phyloP scores from a whole-genome alignment of 2,797 vertebrate genomes.

The Moxostoma hubbsi region DNA sequence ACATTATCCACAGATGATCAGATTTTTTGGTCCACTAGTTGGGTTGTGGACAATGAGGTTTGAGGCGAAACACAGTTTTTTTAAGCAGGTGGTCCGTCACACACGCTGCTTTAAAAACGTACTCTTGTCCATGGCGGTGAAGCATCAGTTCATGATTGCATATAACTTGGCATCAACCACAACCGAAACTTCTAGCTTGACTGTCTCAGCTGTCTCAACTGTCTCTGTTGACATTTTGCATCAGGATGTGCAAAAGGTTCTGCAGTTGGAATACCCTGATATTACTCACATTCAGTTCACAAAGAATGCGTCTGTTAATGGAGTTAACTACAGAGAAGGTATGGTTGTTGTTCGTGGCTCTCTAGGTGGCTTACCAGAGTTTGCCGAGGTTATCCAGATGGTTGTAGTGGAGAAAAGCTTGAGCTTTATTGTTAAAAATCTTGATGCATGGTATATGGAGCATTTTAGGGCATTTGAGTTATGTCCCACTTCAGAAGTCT shows the following conservation, averaged over 20 bases:
- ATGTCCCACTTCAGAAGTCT: slow-evolving; percentile 10
- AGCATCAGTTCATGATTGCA: neutral
- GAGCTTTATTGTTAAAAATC: slow-evolving; percentile 38
- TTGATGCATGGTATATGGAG: slow-evolving; percentile 22
- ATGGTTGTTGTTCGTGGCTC: slow-evolving; percentile 44
- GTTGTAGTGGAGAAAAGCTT: slow-evolving; percentile 47
- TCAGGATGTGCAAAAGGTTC: slow-evolving; percentile 7
- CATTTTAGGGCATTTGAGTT: slow-evolving; percentile 23
- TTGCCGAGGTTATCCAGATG: slow-evolving; percentile 55
- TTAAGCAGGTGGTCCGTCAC: neutral
- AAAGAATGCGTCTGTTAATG: slow-evolving; percentile 20
- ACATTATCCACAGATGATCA: neutral
- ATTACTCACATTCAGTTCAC: slow-evolving; percentile 14
- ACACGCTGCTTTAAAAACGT: neutral
- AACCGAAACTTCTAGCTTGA: slow-evolving; percentile 7
- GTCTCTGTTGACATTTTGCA: slow-evolving; percentile 45
- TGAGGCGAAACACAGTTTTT: slow-evolving; percentile 4
- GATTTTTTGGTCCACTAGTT: neutral
- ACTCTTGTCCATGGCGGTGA: neutral
- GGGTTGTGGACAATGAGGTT: slow-evolving; percentile 2
- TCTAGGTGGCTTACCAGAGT: slow-evolving; percentile 44
- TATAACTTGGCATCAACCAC: neutral
- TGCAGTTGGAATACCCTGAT: slow-evolving; percentile 6
- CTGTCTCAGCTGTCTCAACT: slow-evolving; percentile 29
- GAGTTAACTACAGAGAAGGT: slow-evolving; percentile 24